These are phyloP conservation scores for Globia sparganii DNA, from an alignment of 2,888 invertebrate genomes.

Conservation along the genomic window DNA sequence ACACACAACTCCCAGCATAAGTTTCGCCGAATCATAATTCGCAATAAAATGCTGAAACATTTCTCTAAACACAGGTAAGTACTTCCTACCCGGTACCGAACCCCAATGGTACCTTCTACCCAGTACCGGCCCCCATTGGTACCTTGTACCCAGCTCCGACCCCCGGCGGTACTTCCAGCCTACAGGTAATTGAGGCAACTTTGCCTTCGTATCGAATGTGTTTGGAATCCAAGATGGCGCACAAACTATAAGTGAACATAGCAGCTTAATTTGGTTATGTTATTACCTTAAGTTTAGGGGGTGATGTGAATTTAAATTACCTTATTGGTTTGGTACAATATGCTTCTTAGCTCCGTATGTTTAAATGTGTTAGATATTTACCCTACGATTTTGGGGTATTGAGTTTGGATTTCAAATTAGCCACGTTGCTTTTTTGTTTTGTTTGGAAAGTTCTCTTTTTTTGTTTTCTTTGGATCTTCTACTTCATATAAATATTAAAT, in stretches of 20 bases:
- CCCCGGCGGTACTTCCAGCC: slow-evolving; percentile 19
- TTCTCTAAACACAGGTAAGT: slow-evolving; percentile 63
- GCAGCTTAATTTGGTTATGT: slow-evolving; percentile 56
- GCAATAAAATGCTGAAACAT: slow-evolving; percentile 70
- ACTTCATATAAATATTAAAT: not conserved
- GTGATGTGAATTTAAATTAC: slow-evolving; percentile 55
- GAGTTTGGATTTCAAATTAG: slow-evolving; percentile 17
- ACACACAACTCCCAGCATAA: slow-evolving; percentile 58
- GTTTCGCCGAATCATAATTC: slow-evolving; percentile 75
- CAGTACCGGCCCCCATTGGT: not conserved
- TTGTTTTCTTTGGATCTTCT: not conserved
- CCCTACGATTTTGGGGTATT: slow-evolving; percentile 2
- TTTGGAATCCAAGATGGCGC: slow-evolving; percentile 61
- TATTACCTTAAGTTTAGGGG: slow-evolving; percentile 55
- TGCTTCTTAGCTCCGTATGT: slow-evolving; percentile 29
- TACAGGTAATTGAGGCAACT: slow-evolving; percentile 39
- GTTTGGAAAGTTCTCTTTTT: not conserved
- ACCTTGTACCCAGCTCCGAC: slow-evolving; percentile 24
- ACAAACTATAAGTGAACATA: slow-evolving; percentile 53
- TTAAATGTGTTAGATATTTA: slow-evolving; percentile 20
- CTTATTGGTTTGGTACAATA: slow-evolving; percentile 47
- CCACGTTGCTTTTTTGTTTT: not conserved
- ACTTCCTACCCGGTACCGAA: slow-evolving; percentile 38
- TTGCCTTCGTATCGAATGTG: slow-evolving; percentile 51
- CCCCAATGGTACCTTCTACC: slow-evolving; percentile 23